phyloP scores from a whole-genome alignment of 2,113 vertebrate species.

The Podocnemis expansa region DNA sequence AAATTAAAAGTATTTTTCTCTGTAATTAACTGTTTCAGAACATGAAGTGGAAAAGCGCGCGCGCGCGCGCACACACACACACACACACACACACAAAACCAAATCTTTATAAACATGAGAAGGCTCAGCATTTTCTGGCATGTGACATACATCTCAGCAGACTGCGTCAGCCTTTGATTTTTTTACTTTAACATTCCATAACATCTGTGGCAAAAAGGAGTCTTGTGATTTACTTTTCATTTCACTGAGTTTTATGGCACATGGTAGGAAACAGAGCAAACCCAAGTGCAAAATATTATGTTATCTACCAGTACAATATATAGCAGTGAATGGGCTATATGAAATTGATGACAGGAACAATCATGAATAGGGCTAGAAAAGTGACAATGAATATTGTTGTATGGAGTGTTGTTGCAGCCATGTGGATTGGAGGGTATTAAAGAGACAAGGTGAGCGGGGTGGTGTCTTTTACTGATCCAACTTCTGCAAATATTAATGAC shows the following conservation, averaged over 20 bases:
- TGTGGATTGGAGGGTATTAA: not conserved
- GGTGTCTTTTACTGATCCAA: not conserved
- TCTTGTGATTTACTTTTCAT: not conserved
- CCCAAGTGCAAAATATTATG: not conserved
- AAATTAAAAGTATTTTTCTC: not conserved
- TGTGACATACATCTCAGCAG: conserved; percentile 49
- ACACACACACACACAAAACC: not conserved
- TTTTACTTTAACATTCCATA: conserved; percentile 46
- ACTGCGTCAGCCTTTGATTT: conserved; percentile 48
- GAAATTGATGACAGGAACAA: conserved; percentile 56
- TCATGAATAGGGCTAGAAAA: conserved; percentile 30
- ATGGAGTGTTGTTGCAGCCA: not conserved
- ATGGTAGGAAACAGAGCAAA: conserved; percentile 41
- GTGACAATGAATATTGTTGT: conserved; percentile 5
- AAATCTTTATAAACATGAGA: conserved; percentile 61
- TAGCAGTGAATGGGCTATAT: not conserved
- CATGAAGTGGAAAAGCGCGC: not conserved
- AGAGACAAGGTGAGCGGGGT: not conserved
- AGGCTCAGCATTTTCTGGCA: conserved; percentile 56
- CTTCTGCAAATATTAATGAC: not conserved
- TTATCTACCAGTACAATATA: not conserved
- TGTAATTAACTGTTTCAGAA: conserved; percentile 60
- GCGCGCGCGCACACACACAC: too few species aligned
- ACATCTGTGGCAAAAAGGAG: conserved; percentile 55
- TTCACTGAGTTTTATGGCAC: not conserved